Base-by-base conservation (phyloP, 2,113 vertebrate genomes). In the Chelonoidis abingdonii region DNA sequence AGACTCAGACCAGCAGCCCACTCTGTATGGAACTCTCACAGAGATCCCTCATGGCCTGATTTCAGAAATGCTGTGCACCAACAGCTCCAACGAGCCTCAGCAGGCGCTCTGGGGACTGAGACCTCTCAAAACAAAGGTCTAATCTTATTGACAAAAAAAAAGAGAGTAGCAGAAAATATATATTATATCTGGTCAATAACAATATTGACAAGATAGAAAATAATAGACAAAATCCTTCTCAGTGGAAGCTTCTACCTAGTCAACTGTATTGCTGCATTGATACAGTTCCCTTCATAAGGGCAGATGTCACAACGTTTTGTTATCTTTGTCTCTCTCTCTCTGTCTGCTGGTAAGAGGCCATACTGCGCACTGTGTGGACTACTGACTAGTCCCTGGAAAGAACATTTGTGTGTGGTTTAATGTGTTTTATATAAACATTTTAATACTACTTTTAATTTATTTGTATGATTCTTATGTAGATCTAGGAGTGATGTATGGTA, bases 291-390 rank as follows among this genome's bases (percentile, higher is more conserved):
- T 12, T 50, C 13, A 38, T 16, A 8, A 29, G 38, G 56, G 31
- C 19, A 21, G 1, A 6, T 19, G 11, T 2, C 0, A 0, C 1
- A 19, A 16, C 65, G 75, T 75, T 5, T 89, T 17, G 21, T 11
- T 0, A 0, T 86, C 76, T 80, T 75, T 17, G 1, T 35, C 49
- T 5, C 5, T 86, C 24, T 56, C 52, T 53, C 52, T 57, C 52
- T 13, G 3, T 91, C 62, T 72, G 57, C 53, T 78, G 8, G 1
- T 75, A 22, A 29, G 44, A 78, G 50, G 50, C n/a, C 53, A 81
- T 38, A 54, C 10, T 31, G 31, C 6, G 4, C 50, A 8, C n/a
- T 56, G 8, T 88, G 25, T 92, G 35, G 59, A 50, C 21, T 50
- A 57, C 35, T 25, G 7, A 62, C 3, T 52, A 81, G 41, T 49